These are phyloP conservation scores for Aleadryas rufinucha DNA, from an alignment of 2,113 vertebrate species.

Conservation along the genomic window DNA sequence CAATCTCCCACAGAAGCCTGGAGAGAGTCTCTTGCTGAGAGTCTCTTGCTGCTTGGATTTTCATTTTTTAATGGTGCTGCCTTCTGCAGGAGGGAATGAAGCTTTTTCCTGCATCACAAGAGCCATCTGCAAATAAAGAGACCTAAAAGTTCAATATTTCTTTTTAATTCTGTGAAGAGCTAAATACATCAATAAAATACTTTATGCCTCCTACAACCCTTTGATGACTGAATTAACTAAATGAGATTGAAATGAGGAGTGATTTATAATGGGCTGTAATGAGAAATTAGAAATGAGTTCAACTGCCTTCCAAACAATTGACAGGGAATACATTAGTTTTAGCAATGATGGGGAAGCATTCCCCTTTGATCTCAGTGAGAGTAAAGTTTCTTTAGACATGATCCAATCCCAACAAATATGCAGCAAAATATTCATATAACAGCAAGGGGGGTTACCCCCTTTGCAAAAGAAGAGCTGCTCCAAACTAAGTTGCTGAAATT, in stretches of 20 bases:
- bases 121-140: neutral
- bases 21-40: neutral
- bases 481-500: neutral
- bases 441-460: neutral
- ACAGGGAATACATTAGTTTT: neutral
- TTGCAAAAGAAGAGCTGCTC: neutral
- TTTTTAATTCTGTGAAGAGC: neutral
- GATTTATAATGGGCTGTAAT: neutral
- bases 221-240: slow-evolving; percentile 45
- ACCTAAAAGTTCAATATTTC: neutral
- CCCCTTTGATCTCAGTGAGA: neutral
- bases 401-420: neutral
- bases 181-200: slow-evolving; percentile 23
- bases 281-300: neutral
- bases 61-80: neutral
- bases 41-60: neutral
- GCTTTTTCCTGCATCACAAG: neutral
- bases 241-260: slow-evolving; percentile 19
- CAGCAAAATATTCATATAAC: neutral
- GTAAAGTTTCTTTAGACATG: neutral
- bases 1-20: neutral
- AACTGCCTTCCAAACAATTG: neutral
- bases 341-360: neutral
- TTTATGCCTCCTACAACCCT: neutral
- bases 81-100: neutral